A percentile compares a stretch with the other conserved stretches of the same genome.
Evolutionary conservation across 1,140 invertebrate species (phyloP).

Genomic region (Zophobas morio): DNA sequence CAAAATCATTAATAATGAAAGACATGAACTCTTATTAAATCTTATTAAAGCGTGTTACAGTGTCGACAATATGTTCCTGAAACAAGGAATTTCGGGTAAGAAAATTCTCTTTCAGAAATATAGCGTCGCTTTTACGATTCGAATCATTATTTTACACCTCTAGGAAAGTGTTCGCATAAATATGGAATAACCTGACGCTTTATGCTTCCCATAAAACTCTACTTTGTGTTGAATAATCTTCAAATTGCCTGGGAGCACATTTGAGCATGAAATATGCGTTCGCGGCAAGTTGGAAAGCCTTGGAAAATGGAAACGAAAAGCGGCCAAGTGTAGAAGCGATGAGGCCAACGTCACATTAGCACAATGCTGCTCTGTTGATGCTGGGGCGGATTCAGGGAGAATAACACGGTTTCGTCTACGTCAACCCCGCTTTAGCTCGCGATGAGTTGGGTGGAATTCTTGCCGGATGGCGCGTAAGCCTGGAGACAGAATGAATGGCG

Average conservation of each 20-base stretch:
- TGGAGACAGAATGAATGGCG: constrained; percentile 60
- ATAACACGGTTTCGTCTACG: constrained; percentile 26
- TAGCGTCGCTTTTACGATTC: constrained; percentile 47
- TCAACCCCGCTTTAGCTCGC: constrained; percentile 24
- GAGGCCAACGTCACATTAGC: constrained; percentile 65
- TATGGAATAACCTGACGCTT: constrained; percentile 65
- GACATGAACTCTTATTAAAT: no score
- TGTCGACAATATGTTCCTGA: no score
- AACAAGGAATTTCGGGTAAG: background rate
- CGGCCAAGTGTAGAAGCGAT: constrained; percentile 64
- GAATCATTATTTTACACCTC: constrained; percentile 64
- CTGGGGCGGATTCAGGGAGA: constrained; percentile 40
- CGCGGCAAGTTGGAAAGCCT: constrained; percentile 52
- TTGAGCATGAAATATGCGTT: constrained; percentile 62
- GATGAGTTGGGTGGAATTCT: constrained; percentile 28
- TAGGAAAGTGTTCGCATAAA: constrained; percentile 62
- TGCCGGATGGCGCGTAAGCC: constrained; percentile 25
- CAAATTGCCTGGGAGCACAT: constrained; percentile 65
- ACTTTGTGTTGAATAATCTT: constrained; percentile 67
- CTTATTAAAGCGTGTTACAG: no score
- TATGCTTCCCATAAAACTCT: constrained; percentile 64
- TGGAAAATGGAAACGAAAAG: constrained; percentile 60
- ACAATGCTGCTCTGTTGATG: constrained; percentile 58
- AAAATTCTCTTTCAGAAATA: constrained; percentile 27
- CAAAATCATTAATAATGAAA: no score